Conservation (phyloP, 2,888 invertebrate species). For the Euzophera pinguis region DNA sequence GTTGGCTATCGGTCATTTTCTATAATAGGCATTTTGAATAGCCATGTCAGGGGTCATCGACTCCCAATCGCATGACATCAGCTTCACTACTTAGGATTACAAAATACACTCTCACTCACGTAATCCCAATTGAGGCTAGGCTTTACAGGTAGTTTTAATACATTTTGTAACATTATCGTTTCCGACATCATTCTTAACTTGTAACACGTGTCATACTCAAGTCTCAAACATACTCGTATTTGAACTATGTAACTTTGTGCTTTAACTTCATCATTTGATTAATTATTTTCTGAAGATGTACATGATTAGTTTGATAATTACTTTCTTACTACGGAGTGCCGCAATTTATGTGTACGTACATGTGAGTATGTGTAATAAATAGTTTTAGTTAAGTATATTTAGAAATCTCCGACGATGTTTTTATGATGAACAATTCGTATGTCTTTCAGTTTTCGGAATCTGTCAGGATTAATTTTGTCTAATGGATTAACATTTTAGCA, state of each 20-base stretch:
- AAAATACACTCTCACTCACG: constrained; percentile 71
- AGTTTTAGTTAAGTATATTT: no score
- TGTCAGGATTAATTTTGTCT: no score
- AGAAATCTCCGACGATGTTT: no score
- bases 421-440: no score
- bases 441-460: no score
- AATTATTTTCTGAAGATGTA: neutral
- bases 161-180: constrained; percentile 47
- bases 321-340: neutral
- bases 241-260: no score
- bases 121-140: constrained; percentile 50
- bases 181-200: constrained; percentile 25
- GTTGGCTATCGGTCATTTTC: constrained; percentile 37
- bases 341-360: no score
- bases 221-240: no score
- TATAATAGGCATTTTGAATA: constrained; percentile 46
- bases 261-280: no score
- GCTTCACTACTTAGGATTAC: constrained; percentile 63
- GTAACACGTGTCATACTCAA: neutral
- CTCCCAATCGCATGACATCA: constrained; percentile 72
- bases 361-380: no score
- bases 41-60: constrained; percentile 73
- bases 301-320: neutral
- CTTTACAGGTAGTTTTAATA: constrained; percentile 45
- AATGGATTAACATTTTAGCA: no score